phyloP scores from a whole-genome alignment of 2,113 vertebrate species.

The Cromileptes altivelis region DNA sequence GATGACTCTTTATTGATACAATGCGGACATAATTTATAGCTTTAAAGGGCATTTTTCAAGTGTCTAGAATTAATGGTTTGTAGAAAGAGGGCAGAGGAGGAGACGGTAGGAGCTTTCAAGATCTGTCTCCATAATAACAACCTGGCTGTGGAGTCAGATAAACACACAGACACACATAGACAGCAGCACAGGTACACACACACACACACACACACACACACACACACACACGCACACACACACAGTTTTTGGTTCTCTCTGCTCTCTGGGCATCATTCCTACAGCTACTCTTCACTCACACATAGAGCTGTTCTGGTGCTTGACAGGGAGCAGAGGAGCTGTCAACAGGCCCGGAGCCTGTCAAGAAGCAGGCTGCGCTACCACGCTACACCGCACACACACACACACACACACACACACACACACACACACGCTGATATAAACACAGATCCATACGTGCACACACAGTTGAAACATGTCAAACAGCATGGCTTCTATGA shows the following conservation, averaged over 20 bases:
- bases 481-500: slow-evolving; percentile 46
- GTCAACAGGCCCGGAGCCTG: slow-evolving; percentile 74
- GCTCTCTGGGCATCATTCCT: slow-evolving; percentile 65
- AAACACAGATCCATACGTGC: slow-evolving; percentile 62
- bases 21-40: slow-evolving; percentile 45
- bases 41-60: slow-evolving; percentile 54
- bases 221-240: too few species aligned
- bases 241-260: too few species aligned
- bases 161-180: slow-evolving; percentile 50
- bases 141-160: slow-evolving; percentile 41
- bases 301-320: slow-evolving; percentile 72
- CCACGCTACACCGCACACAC: slow-evolving; percentile 35
- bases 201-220: slow-evolving; percentile 30
- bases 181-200: slow-evolving; percentile 28
- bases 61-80: slow-evolving; percentile 52
- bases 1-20: slow-evolving; percentile 57
- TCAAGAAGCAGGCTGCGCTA: slow-evolving; percentile 59
- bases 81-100: slow-evolving; percentile 35
- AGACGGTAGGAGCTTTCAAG: slow-evolving; percentile 25
- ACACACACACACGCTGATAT: slow-evolving; percentile 35
- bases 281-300: slow-evolving; percentile 74
- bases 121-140: slow-evolving; percentile 49
- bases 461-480: slow-evolving; percentile 64
- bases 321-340: slow-evolving; percentile 80
- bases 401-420: slow-evolving; percentile 14